Percentiles rank a stretch among this genome's conserved stretches.
Evolutionary conservation across 1,140 invertebrate genomes (phyloP).

Genomic region (Zophobas morio): DNA sequence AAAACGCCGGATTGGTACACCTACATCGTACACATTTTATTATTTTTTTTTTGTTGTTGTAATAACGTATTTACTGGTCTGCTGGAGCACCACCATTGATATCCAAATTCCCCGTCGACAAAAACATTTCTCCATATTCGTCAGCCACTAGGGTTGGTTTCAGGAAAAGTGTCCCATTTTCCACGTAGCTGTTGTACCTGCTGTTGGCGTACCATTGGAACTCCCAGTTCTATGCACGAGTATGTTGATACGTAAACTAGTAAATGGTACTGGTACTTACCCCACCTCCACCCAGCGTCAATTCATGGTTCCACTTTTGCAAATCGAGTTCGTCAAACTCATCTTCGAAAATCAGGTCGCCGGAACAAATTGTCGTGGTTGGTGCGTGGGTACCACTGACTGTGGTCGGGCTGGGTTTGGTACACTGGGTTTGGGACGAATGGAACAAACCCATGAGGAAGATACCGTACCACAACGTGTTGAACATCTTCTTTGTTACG

Average conservation of each 20-base stretch:
- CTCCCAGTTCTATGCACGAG: slow-evolving; percentile 75
- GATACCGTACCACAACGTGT: too few species aligned
- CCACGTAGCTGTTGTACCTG: slow-evolving; percentile 74
- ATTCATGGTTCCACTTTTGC: slow-evolving; percentile 77
- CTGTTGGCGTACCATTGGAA: slow-evolving; percentile 80
- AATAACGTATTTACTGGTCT: slow-evolving; percentile 66
- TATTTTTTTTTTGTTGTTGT: background rate
- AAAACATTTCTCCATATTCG: slow-evolving; percentile 68
- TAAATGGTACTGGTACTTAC: slow-evolving; percentile 67
- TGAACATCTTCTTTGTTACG: too few species aligned
- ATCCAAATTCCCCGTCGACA: slow-evolving; percentile 71
- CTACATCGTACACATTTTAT: slow-evolving; percentile 61
- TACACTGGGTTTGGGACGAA: too few species aligned
- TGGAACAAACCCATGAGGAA: too few species aligned
- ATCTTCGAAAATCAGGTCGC: slow-evolving; percentile 76
- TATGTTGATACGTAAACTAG: background rate
- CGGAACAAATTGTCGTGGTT: slow-evolving; percentile 66
- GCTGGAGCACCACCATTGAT: slow-evolving; percentile 72
- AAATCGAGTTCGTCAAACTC: slow-evolving; percentile 75
- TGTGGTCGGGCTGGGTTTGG: too few species aligned
- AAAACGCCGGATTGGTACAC: slow-evolving; percentile 72
- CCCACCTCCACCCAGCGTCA: slow-evolving; percentile 76
- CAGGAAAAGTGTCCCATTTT: slow-evolving; percentile 73
- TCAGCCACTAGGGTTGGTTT: slow-evolving; percentile 75
- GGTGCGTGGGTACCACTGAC: slow-evolving; percentile 66